These are phyloP conservation scores for Helicoverpa armigera DNA, from an alignment of 1,140 invertebrate species.

Conservation along the genomic window DNA sequence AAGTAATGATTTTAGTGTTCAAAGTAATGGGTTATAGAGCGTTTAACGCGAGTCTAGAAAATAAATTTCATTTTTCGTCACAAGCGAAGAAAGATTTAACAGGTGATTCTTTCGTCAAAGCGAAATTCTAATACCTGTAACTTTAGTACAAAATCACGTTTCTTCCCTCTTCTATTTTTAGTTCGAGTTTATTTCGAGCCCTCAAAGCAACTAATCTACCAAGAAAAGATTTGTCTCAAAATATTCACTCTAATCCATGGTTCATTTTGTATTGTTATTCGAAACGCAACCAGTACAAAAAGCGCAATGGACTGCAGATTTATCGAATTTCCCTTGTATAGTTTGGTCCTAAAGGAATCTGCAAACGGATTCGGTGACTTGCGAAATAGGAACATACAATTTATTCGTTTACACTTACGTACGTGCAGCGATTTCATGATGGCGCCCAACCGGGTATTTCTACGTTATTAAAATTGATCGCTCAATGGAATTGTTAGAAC, in stretches of 20 bases:
- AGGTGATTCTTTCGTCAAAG: not conserved
- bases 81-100: too few species aligned
- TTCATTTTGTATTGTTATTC: not conserved
- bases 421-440: slow-evolving; percentile 37
- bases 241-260: not conserved
- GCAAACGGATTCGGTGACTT: slow-evolving; percentile 46
- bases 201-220: not conserved
- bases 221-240: not conserved
- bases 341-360: slow-evolving; percentile 9
- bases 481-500: slow-evolving; percentile 19
- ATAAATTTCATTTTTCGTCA: too few species aligned
- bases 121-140: slow-evolving; percentile 29
- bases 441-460: not conserved
- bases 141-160: slow-evolving; percentile 23
- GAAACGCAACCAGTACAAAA: not conserved
- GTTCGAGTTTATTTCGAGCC: slow-evolving; percentile 22
- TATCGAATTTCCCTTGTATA: not conserved
- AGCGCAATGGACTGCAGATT: slow-evolving; percentile 20
- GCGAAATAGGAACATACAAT: slow-evolving; percentile 49
- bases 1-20: not conserved
- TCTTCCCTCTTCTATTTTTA: slow-evolving; percentile 33
- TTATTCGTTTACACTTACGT: slow-evolving; percentile 46
- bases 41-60: not conserved
- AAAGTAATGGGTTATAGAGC: not conserved
- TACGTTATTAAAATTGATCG: slow-evolving; percentile 48